Evolutionary conservation across 2,888 invertebrate species (phyloP).

Genomic region (Xylocampa areola): DNA sequence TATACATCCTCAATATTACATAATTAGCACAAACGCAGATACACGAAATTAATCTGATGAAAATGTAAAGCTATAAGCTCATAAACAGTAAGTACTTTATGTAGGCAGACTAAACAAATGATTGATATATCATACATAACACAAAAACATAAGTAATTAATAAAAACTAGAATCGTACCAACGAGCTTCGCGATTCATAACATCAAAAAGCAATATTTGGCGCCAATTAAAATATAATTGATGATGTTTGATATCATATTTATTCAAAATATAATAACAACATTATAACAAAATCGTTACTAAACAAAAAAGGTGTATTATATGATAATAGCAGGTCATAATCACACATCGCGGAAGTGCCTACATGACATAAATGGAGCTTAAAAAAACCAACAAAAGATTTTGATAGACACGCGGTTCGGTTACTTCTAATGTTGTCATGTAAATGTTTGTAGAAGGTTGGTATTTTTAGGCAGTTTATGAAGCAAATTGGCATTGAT

Average conservation of each 20-base stretch:
- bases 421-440: no score
- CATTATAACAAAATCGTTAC: constrained; percentile 16
- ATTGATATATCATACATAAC: no score
- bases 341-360: constrained; percentile 36
- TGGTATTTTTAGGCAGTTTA: no score
- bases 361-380: constrained; percentile 43
- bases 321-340: constrained; percentile 27
- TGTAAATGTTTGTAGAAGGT: no score
- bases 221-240: background rate
- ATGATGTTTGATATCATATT: background rate
- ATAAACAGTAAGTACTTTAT: no score
- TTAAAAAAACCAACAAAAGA: constrained; percentile 22
- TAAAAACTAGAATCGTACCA: constrained; percentile 1
- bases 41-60: no score
- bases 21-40: no score
- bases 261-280: background rate
- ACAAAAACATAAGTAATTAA: constrained; percentile 6
- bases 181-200: background rate
- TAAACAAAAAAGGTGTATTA: no score
- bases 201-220: constrained; percentile 3
- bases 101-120: no score
- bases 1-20: no score
- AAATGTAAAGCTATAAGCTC: no score
- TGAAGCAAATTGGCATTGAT: no score
- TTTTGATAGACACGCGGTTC: background rate